phyloP scores from a whole-genome alignment of 2,797 vertebrate species.

The Chloroceryle inda region DNA sequence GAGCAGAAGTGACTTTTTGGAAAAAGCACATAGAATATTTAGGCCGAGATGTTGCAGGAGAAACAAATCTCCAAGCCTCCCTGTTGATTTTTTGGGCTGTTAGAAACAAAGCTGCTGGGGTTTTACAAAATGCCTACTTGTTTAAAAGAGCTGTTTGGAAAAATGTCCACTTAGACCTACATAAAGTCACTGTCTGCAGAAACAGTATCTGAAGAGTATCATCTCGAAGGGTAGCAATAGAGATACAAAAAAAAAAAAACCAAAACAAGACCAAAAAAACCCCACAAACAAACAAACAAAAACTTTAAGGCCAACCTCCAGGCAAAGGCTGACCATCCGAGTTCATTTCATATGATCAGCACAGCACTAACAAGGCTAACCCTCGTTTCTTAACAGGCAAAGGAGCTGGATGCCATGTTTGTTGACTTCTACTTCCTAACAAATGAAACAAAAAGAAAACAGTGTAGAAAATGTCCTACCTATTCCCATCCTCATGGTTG shows the following conservation, averaged over 20 bases:
- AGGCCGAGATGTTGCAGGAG: not conserved
- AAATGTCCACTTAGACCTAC: not conserved
- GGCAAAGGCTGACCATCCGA: not conserved
- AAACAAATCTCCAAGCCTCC: not conserved
- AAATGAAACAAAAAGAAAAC: not conserved
- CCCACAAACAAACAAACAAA: too few relatives aligned
- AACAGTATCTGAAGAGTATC: not conserved
- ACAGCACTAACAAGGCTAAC: not conserved
- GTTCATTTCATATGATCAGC: not conserved
- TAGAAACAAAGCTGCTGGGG: not conserved
- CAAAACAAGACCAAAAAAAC: not conserved
- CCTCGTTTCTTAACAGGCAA: not conserved
- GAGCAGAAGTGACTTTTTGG: not conserved
- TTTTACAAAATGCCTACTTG: not conserved
- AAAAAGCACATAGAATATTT: not conserved
- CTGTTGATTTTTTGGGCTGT: not conserved
- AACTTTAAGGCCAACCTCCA: not conserved
- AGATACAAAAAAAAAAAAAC: not conserved
- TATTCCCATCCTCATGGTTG: not conserved
- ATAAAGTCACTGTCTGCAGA: not conserved
- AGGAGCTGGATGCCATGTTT: not conserved
- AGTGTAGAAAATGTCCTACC: not conserved
- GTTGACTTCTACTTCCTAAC: not conserved
- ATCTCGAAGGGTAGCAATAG: accelerated
- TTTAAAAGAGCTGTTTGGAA: not conserved